Evolutionary conservation across 2,888 invertebrate species (phyloP).

Genomic region (Macrosoma leucophasiata): DNA sequence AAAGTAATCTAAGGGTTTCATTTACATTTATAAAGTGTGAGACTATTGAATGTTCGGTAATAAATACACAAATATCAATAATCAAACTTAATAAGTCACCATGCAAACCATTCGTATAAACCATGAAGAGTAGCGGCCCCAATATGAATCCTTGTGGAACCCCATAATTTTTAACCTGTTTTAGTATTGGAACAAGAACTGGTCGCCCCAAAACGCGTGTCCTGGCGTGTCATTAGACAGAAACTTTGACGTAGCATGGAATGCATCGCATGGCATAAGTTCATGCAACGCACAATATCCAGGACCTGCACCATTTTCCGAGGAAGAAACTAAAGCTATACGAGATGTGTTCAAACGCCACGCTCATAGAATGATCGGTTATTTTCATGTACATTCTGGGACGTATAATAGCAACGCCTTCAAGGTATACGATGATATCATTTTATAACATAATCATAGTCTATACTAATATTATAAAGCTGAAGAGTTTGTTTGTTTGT

Average conservation of each 20-base stretch:
- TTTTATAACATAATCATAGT: too few species aligned
- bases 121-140: too few species aligned
- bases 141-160: too few species aligned
- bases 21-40: too few species aligned
- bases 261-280: constrained; percentile 25
- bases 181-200: constrained; percentile 38
- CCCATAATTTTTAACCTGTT: constrained; percentile 7
- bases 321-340: constrained; percentile 47
- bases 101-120: too few species aligned
- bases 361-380: constrained; percentile 52
- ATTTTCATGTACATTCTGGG: constrained; percentile 52
- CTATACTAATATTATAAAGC: too few species aligned
- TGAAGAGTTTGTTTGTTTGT: too few species aligned
- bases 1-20: too few species aligned
- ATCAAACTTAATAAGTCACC: too few species aligned
- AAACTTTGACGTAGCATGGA: constrained; percentile 60
- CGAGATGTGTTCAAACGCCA: constrained; percentile 47
- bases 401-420: constrained; percentile 26
- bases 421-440: too few species aligned
- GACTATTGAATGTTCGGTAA: too few species aligned
- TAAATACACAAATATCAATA: too few species aligned
- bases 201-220: constrained; percentile 48
- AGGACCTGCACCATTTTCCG: constrained; percentile 49
- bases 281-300: constrained; percentile 53
- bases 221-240: constrained; percentile 53